Conservation (phyloP, 2,113 vertebrate genomes). For the Notarius quadriscutis region DNA sequence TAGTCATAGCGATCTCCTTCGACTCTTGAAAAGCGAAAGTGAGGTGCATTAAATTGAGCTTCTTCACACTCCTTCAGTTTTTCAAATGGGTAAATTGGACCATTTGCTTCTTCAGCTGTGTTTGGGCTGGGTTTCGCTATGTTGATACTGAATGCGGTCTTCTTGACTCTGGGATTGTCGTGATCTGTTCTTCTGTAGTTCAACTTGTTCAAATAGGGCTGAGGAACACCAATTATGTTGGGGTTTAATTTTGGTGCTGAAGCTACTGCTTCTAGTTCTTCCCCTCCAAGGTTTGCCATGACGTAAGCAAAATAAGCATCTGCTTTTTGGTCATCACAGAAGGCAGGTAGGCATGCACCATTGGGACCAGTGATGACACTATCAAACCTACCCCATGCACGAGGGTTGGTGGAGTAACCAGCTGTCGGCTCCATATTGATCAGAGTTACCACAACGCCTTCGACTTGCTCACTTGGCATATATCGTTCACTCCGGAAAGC, state of each 20-base stretch:
- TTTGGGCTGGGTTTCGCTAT: constrained; percentile 89
- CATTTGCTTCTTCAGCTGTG: constrained; percentile 84
- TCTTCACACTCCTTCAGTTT: constrained; percentile 88
- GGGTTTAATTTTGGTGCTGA: constrained; percentile 91
- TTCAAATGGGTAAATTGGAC: constrained; percentile 90
- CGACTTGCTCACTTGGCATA: constrained; percentile 89
- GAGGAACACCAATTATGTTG: constrained; percentile 86
- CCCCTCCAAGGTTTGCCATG: constrained; percentile 90
- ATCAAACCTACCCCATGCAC: constrained; percentile 95
- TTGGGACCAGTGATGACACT: constrained; percentile 88
- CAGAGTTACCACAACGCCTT: constrained; percentile 87
- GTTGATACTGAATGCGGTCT: constrained; percentile 91
- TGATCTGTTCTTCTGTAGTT: constrained; percentile 93
- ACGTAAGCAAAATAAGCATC: constrained; percentile 90
- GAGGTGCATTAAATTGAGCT: constrained; percentile 82
- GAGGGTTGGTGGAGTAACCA: constrained; percentile 89
- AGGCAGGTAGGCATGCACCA: constrained; percentile 91
- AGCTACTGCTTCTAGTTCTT: constrained; percentile 88
- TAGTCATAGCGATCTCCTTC: constrained; percentile 92
- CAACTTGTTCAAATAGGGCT: constrained; percentile 87
- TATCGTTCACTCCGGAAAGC: constrained; percentile 92
- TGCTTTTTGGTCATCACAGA: constrained; percentile 87
- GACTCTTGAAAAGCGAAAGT: constrained; percentile 93
- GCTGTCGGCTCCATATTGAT: constrained; percentile 91
- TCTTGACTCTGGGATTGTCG: constrained; percentile 82